phyloP scores from a whole-genome alignment of 2,113 vertebrate genomes.

The Siphamia tubifer region DNA sequence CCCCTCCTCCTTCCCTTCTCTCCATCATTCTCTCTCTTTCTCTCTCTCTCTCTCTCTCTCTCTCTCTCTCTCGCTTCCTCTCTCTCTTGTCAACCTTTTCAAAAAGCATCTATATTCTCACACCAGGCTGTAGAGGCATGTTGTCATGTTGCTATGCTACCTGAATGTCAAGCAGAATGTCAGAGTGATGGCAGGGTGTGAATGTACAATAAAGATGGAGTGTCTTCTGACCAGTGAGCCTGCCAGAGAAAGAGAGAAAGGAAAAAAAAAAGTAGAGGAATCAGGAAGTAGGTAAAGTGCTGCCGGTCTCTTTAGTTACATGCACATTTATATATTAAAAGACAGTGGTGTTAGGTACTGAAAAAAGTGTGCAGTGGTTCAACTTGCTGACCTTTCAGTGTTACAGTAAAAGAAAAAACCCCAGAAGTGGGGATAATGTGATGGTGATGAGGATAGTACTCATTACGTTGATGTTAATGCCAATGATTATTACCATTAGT shows the following conservation, averaged over 20 bases:
- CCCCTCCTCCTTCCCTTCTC: not conserved
- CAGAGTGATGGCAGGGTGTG: slow-evolving; percentile 66
- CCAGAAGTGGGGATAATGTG: slow-evolving; percentile 17
- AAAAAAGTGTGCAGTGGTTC: not conserved
- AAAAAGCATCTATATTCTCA: slow-evolving; percentile 77
- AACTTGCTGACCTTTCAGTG: not conserved
- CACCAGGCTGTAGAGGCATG: slow-evolving; percentile 71
- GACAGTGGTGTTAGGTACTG: not conserved
- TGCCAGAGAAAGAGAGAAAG: not conserved
- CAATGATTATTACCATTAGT: slow-evolving; percentile 44
- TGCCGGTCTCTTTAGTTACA: not conserved
- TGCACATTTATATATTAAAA: not conserved
- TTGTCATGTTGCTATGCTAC: slow-evolving; percentile 82
- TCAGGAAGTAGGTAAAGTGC: not conserved
- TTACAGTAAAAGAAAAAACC: slow-evolving; percentile 8
- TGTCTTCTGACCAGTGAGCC: slow-evolving; percentile 31
- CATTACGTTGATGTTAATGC: slow-evolving; percentile 49
- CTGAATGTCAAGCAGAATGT: slow-evolving; percentile 82
- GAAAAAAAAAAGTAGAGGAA: not conserved
- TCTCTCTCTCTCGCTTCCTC: slow-evolving; percentile 13
- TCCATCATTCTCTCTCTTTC: not conserved
- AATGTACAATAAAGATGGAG: slow-evolving; percentile 56
- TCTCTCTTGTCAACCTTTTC: slow-evolving; percentile 80
- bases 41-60: not conserved
- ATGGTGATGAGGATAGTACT: slow-evolving; percentile 32